Evolutionary conservation across 2,113 vertebrate species (phyloP).

Genomic region (Gadus macrocephalus): DNA sequence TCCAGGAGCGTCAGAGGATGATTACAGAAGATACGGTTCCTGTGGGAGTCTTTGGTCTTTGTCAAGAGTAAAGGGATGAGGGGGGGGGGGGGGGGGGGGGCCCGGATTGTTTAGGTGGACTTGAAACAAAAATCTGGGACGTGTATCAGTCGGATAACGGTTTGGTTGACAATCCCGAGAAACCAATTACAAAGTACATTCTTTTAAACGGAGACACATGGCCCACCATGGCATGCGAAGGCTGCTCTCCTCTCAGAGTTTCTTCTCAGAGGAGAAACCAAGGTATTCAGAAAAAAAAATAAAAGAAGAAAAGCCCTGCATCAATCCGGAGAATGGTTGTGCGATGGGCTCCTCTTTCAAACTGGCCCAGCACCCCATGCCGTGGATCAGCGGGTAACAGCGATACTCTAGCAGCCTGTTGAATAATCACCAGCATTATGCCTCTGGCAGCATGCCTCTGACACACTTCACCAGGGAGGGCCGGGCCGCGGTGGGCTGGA

Average conservation of each 20-base stretch:
- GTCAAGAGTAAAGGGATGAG: neutral
- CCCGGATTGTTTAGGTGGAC: slow-evolving; percentile 38
- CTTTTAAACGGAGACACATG: slow-evolving; percentile 23
- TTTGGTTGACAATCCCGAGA: slow-evolving; percentile 30
- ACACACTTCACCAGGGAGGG: slow-evolving; percentile 46
- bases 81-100: too few species aligned
- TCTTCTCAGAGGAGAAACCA: slow-evolving; percentile 1
- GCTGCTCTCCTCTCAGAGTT: neutral
- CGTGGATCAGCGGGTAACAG: slow-evolving; percentile 33
- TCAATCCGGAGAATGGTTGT: slow-evolving; percentile 15
- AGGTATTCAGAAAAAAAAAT: slow-evolving; percentile 37
- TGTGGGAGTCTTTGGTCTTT: slow-evolving; percentile 31
- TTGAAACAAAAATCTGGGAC: slow-evolving; percentile 1
- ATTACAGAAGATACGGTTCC: slow-evolving; percentile 35
- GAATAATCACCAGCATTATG: slow-evolving; percentile 40
- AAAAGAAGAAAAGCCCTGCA: slow-evolving; percentile 38
- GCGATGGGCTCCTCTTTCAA: slow-evolving; percentile 19
- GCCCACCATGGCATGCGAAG: slow-evolving; percentile 7
- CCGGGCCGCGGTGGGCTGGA: slow-evolving; percentile 50
- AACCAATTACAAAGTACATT: slow-evolving; percentile 23
- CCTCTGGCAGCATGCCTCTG: slow-evolving; percentile 41
- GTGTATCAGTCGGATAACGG: slow-evolving; percentile 24
- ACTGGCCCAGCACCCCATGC: slow-evolving; percentile 19
- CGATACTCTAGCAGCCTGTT: slow-evolving; percentile 27
- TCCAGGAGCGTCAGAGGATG: slow-evolving; percentile 18